These are phyloP conservation scores for Drosophila greeni DNA, from an alignment of 2,888 invertebrate genomes.

Conservation along the genomic window DNA sequence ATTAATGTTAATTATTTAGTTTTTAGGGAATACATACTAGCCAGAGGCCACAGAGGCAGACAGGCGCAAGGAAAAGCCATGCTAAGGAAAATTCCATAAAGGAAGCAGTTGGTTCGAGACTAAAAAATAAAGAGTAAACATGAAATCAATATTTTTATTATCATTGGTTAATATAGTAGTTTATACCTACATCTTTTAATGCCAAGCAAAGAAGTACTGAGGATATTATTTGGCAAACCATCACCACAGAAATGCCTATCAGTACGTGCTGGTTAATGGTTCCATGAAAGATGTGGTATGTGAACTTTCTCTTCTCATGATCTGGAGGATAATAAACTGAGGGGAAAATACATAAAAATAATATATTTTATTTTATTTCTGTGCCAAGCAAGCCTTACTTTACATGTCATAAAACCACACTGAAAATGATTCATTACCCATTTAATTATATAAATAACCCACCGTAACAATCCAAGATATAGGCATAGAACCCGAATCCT, in stretches of 20 bases:
- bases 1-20: neutral
- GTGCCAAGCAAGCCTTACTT: too few species aligned
- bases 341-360: neutral
- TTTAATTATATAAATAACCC: neutral
- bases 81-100: constrained; percentile 11
- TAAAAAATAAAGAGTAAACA: neutral
- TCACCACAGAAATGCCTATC: constrained; percentile 4
- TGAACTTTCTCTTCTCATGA: constrained; percentile 8
- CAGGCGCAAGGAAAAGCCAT: constrained; percentile 8
- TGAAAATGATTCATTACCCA: neutral
- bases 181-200: constrained; percentile 4
- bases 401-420: too few species aligned
- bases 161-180: too few species aligned
- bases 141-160: neutral
- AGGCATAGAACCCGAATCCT: constrained; percentile 21
- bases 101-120: neutral
- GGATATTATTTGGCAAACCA: constrained; percentile 11
- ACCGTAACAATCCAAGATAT: constrained; percentile 25
- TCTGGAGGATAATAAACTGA: constrained; percentile 14
- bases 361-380: neutral
- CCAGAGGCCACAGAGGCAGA: constrained; percentile 23
- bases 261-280: constrained; percentile 5
- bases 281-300: constrained; percentile 13
- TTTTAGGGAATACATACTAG: neutral
- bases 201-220: constrained; percentile 1